Percentiles rank a stretch among this genome's conserved stretches.
phyloP scores from a whole-genome alignment of 2,113 vertebrate genomes.

The Stegastes partitus region DNA sequence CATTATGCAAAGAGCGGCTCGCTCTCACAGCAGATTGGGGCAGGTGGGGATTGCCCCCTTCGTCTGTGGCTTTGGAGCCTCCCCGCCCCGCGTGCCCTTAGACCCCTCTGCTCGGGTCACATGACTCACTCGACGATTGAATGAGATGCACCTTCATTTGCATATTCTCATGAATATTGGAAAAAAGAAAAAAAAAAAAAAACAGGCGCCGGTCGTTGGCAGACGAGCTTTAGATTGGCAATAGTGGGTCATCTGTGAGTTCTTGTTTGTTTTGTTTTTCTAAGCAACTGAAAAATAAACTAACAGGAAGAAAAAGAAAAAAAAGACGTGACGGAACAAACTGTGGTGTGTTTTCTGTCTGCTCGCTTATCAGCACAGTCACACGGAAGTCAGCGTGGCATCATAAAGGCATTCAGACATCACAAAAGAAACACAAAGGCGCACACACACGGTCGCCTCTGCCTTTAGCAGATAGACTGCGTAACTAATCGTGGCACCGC shows the following conservation, averaged over 20 bases:
- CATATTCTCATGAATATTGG: conserved; percentile 77
- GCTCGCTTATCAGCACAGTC: conserved; percentile 10
- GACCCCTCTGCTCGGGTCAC: conserved; percentile 75
- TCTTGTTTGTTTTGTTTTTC: conserved; percentile 70
- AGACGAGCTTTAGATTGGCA: conserved; percentile 52
- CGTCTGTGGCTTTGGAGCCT: conserved; percentile 60
- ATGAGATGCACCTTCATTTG: conserved; percentile 78
- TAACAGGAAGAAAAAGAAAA: conserved; percentile 51
- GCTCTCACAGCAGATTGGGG: conserved; percentile 65
- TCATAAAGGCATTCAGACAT: conserved; percentile 26
- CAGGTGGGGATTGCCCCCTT: conserved; percentile 51
- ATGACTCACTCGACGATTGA: conserved; percentile 77
- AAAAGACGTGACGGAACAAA: conserved; percentile 39
- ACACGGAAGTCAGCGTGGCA: conserved; percentile 4
- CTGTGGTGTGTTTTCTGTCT: conserved; percentile 43
- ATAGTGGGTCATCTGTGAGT: conserved; percentile 62
- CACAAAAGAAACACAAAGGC: conserved; percentile 46
- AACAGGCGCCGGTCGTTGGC: conserved; percentile 27
- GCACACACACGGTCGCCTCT: conserved; percentile 28
- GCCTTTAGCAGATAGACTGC: conserved; percentile 33
- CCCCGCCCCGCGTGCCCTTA: conserved; percentile 70
- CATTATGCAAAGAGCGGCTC: conserved; percentile 75
- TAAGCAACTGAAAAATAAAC: conserved; percentile 82
- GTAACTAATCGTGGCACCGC: conserved; percentile 60
- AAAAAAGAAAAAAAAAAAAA: conserved; percentile 4